A percentile compares a stretch with the other conserved stretches of the same genome.
These are phyloP conservation scores for Hypomecis atomaria DNA, from an alignment of 2,888 invertebrate genomes.

Conservation along the genomic window DNA sequence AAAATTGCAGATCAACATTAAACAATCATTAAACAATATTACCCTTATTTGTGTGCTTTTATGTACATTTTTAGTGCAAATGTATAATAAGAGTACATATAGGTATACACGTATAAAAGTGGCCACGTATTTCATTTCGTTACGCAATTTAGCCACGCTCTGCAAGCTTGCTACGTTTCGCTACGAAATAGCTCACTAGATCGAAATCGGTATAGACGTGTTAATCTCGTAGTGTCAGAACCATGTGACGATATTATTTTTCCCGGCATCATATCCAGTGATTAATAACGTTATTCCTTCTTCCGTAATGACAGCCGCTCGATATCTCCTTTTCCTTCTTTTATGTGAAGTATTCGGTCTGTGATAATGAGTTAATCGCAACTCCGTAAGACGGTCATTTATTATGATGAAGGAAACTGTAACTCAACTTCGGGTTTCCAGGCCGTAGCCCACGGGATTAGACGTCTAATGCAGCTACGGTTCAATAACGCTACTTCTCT, in stretches of 20 bases:
- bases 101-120: background rate
- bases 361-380: conserved; percentile 62
- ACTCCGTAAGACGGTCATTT: conserved; percentile 50
- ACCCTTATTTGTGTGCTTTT: too few relatives aligned
- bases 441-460: conserved; percentile 42
- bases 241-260: conserved; percentile 82
- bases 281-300: conserved; percentile 80
- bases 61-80: background rate
- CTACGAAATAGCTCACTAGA: conserved; percentile 47
- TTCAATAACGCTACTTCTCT: conserved; percentile 41
- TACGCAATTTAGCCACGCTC: conserved; percentile 2
- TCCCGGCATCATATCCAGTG: conserved; percentile 75
- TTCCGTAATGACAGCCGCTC: conserved; percentile 67
- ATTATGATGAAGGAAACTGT: conserved; percentile 48
- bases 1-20: too few relatives aligned
- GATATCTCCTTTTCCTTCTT: conserved; percentile 57
- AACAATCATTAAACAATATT: too few relatives aligned
- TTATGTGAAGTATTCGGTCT: conserved; percentile 58
- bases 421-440: conserved; percentile 41
- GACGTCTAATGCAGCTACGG: conserved; percentile 41
- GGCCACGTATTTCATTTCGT: too few relatives aligned
- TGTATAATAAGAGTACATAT: background rate
- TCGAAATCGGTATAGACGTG: conserved; percentile 68
- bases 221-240: conserved; percentile 80
- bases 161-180: conserved; percentile 23